Conservation (phyloP, 1,140 invertebrate species). For the Atopsyche davidsoni region DNA sequence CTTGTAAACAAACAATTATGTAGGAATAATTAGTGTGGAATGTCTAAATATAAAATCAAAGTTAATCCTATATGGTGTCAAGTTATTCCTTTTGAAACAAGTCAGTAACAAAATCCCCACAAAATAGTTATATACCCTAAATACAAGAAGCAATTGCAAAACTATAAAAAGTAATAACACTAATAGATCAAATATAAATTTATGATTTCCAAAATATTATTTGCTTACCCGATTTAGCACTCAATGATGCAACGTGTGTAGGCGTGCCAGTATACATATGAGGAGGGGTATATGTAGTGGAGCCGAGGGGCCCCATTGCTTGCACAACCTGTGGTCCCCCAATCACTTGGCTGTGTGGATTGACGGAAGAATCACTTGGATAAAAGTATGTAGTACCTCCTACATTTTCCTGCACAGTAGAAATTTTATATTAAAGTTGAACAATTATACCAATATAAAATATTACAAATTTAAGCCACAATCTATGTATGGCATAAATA, state of each 20-base stretch:
- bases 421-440: slow-evolving; percentile 6
- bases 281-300: slow-evolving; percentile 33
- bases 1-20: too few species aligned
- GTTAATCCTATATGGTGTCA: too few species aligned
- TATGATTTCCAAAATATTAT: neutral
- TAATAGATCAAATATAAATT: neutral
- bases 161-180: neutral
- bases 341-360: neutral
- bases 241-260: slow-evolving; percentile 51
- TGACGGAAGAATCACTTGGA: slow-evolving; percentile 35
- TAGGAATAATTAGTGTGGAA: too few species aligned
- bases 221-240: slow-evolving; percentile 41
- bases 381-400: slow-evolving; percentile 89
- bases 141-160: neutral
- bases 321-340: slow-evolving; percentile 12
- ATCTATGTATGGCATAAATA: neutral
- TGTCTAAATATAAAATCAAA: too few species aligned
- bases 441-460: slow-evolving; percentile 1
- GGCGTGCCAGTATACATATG: slow-evolving; percentile 64
- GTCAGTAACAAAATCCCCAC: too few species aligned
- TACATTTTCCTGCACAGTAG: slow-evolving; percentile 69
- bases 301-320: slow-evolving; percentile 11
- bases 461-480: slow-evolving; percentile 1
- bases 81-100: too few species aligned
- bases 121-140: too few species aligned